phyloP scores from a whole-genome alignment of 2,797 vertebrate genomes.

The Falco peregrinus region DNA sequence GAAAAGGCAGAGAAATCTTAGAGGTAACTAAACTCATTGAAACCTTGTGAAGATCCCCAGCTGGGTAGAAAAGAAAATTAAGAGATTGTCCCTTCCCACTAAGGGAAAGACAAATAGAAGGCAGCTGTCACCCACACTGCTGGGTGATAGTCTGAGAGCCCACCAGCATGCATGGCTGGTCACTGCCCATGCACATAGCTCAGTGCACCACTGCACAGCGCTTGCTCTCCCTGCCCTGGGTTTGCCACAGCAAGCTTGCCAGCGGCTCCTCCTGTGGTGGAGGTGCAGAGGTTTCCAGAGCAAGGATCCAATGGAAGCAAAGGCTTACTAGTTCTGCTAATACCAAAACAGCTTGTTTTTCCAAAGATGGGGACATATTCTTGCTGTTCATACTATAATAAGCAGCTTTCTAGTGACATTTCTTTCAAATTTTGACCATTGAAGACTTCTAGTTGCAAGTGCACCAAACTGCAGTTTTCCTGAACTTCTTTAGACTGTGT shows the following conservation, averaged over 20 bases:
- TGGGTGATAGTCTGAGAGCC: neutral
- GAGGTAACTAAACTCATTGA: neutral
- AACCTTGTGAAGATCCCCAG: neutral
- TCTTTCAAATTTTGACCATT: neutral
- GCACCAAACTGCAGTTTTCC: neutral
- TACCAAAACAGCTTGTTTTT: neutral
- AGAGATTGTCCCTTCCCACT: neutral
- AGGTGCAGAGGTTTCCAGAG: neutral
- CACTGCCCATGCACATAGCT: neutral
- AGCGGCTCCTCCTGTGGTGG: neutral
- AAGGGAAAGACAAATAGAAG: neutral
- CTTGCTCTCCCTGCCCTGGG: fast-evolving
- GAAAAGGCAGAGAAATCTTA: neutral
- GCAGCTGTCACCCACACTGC: fast-evolving
- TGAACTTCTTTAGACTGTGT: neutral
- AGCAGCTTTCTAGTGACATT: neutral
- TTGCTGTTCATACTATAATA: neutral
- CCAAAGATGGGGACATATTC: neutral
- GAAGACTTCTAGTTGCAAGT: neutral
- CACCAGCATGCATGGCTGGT: neutral
- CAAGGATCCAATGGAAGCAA: neutral
- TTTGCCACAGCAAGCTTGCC: neutral
- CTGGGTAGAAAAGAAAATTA: neutral
- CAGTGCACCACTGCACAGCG: neutral
- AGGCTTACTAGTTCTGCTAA: neutral